phyloP scores from a whole-genome alignment of 2,888 invertebrate genomes.

The Pterobdella sp. region DNA sequence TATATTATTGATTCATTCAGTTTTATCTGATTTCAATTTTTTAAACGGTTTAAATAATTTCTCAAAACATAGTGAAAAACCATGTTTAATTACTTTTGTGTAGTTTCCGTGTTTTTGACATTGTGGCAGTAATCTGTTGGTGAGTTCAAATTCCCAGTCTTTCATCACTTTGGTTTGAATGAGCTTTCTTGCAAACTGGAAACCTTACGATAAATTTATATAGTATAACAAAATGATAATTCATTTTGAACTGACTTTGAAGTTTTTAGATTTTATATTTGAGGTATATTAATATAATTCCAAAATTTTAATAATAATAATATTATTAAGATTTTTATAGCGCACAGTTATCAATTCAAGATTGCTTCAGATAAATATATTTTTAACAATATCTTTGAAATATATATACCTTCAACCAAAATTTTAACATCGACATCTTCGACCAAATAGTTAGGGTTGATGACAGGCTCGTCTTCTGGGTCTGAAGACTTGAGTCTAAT shows the following conservation, averaged over 20 bases:
- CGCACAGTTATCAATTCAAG: too few relatives aligned
- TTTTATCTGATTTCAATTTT: too few relatives aligned
- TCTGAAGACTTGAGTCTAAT: slow-evolving; percentile 68
- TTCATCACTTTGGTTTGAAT: slow-evolving; percentile 38
- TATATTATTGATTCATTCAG: too few relatives aligned
- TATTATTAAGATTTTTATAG: not conserved
- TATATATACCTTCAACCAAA: slow-evolving; percentile 37
- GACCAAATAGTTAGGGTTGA: slow-evolving; percentile 80
- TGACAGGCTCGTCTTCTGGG: slow-evolving; percentile 69
- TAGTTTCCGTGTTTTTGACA: slow-evolving; percentile 40
- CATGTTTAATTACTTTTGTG: slow-evolving; percentile 25
- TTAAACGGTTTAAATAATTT: too few relatives aligned
- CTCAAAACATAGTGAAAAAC: not conserved
- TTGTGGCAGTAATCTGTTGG: slow-evolving; percentile 36
- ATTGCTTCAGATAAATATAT: not conserved
- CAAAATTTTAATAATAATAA: not conserved
- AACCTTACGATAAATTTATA: slow-evolving; percentile 34
- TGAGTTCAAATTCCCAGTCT: slow-evolving; percentile 37
- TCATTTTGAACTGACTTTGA: not conserved
- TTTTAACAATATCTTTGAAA: not conserved
- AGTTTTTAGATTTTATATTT: not conserved
- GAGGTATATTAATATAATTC: not conserved
- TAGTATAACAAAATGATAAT: not conserved
- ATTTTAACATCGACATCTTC: slow-evolving; percentile 57
- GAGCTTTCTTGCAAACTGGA: slow-evolving; percentile 36